These are phyloP conservation scores for Gryon sp. DNA, from an alignment of 1,140 invertebrate species.

Conservation along the genomic window DNA sequence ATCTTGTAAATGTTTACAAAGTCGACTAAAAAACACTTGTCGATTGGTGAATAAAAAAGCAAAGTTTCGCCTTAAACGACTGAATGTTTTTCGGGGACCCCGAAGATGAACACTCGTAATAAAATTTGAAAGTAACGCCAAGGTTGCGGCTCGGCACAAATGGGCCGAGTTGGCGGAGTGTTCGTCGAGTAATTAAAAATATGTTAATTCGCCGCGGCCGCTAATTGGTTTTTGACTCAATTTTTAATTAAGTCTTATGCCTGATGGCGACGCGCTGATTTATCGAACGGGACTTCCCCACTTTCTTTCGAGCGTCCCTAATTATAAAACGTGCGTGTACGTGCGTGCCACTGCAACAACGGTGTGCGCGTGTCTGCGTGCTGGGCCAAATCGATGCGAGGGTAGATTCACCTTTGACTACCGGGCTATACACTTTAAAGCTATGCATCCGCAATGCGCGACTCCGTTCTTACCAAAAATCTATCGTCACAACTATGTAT, in stretches of 20 bases:
- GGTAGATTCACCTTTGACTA: constrained; percentile 59
- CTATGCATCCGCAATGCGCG: constrained; percentile 18
- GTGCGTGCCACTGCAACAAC: constrained; percentile 17
- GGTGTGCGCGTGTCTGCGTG: constrained; percentile 42
- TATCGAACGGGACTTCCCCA: constrained; percentile 65
- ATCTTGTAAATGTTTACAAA: too few species aligned
- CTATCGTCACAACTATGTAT: too few species aligned
- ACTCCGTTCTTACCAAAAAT: too few species aligned
- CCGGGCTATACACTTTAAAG: constrained; percentile 20
- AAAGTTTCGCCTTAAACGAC: constrained; percentile 2
- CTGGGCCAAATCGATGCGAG: constrained; percentile 50
- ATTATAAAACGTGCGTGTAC: constrained; percentile 70
- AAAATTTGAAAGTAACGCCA: constrained; percentile 64
- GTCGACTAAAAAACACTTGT: constrained; percentile 5
- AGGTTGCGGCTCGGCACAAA: constrained; percentile 58
- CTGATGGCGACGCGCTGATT: constrained; percentile 72
- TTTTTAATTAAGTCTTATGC: constrained; percentile 77
- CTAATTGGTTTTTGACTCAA: constrained; percentile 77
- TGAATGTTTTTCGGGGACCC: constrained; percentile 7
- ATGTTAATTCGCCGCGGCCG: constrained; percentile 73
- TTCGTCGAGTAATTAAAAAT: constrained; percentile 75
- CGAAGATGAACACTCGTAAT: constrained; percentile 58
- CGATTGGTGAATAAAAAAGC: neutral
- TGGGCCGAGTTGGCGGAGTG: constrained; percentile 63
- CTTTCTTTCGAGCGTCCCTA: constrained; percentile 58